A percentile compares a stretch with the other conserved stretches of the same genome.
phyloP scores from a whole-genome alignment of 2,113 vertebrate genomes.

The Platysternon megacephalum region DNA sequence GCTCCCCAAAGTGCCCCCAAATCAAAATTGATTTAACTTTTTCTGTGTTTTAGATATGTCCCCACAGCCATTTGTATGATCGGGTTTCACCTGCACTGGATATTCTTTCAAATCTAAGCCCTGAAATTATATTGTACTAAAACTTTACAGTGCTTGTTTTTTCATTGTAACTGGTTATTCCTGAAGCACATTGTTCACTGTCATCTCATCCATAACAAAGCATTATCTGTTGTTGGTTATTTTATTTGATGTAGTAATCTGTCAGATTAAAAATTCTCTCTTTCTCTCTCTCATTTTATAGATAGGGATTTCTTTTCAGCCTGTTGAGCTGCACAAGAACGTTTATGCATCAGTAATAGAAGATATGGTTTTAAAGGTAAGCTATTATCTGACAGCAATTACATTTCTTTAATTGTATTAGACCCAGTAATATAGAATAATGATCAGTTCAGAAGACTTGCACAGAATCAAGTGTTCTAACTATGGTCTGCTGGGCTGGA shows the following conservation, averaged over 20 bases:
- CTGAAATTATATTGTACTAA: neutral
- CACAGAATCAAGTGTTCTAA: neutral
- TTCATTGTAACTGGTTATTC: neutral
- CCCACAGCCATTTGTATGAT: neutral
- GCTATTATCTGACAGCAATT: neutral
- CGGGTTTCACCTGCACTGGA: neutral
- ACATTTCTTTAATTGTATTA: neutral
- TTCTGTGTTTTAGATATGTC: neutral
- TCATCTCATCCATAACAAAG: neutral
- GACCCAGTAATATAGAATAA: neutral
- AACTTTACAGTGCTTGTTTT: neutral
- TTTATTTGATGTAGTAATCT: neutral
- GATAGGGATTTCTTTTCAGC: constrained; percentile 94
- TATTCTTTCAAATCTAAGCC: neutral
- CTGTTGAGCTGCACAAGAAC: constrained; percentile 90
- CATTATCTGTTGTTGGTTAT: neutral
- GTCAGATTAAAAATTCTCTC: neutral
- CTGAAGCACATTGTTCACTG: neutral
- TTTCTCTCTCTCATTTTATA: constrained; percentile 64
- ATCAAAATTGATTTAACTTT: neutral
- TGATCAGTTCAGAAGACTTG: neutral
- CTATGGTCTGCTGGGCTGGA: neutral
- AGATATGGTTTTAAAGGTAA: constrained; percentile 97
- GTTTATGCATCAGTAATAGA: constrained; percentile 92
- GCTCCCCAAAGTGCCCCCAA: neutral